phyloP scores from a whole-genome alignment of 2,888 invertebrate genomes.

The Sepiola atlantica region DNA sequence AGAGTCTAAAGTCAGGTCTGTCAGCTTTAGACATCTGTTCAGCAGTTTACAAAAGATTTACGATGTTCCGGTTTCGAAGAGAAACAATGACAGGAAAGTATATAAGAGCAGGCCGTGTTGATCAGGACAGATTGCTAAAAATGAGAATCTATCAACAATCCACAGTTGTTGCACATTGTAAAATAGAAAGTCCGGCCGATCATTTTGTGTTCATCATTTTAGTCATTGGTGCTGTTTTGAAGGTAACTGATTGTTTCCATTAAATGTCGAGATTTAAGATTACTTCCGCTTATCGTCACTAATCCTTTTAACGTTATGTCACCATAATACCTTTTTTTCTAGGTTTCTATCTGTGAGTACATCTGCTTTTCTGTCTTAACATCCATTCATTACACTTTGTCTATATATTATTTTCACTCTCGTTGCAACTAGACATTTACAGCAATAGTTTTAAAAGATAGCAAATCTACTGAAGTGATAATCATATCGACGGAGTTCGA shows the following conservation, averaged over 20 bases:
- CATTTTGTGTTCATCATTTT: neutral
- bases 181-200: neutral
- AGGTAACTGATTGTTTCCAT: accelerated
- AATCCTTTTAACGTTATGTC: neutral
- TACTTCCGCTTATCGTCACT: accelerated
- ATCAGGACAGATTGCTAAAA: neutral
- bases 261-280: neutral
- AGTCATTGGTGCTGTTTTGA: neutral
- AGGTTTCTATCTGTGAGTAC: no score
- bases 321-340: no score
- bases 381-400: no score
- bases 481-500: no score
- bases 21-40: neutral
- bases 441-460: no score
- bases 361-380: neutral
- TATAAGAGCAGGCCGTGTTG: neutral
- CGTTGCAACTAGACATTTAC: no score
- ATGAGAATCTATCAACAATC: neutral
- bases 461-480: no score
- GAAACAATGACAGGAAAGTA: neutral
- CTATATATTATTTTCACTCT: no score
- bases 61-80: conserved; percentile 7
- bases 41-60: neutral
- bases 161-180: neutral
- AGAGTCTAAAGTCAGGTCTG: neutral